Evolutionary conservation across 2,113 vertebrate species (phyloP).

Genomic region (Dipodomys merriami): DNA sequence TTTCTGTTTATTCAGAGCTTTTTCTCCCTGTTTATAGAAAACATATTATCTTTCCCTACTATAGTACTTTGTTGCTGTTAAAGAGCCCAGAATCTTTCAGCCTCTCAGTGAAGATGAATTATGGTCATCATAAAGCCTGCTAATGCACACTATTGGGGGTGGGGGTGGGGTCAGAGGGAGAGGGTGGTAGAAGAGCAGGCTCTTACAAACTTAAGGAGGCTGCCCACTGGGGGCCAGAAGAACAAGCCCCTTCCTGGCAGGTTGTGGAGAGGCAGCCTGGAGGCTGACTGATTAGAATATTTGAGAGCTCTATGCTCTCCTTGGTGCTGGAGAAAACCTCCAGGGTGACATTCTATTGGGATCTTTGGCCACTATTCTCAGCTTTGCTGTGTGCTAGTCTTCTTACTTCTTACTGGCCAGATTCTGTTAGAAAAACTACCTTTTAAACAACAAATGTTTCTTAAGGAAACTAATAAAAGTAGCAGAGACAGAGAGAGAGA

Average conservation of each 20-base stretch:
- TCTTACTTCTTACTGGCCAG: background rate
- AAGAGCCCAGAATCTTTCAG: slow-evolving; percentile 66
- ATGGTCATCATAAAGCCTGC: background rate
- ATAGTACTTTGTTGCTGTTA: slow-evolving; percentile 47
- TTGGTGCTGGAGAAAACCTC: background rate
- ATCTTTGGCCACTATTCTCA: background rate
- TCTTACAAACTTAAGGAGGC: background rate
- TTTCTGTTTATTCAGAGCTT: slow-evolving; percentile 53
- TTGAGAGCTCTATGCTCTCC: background rate
- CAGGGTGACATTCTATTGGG: too few relatives aligned
- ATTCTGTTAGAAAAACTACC: background rate
- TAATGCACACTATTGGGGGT: background rate
- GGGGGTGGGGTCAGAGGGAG: too few relatives aligned
- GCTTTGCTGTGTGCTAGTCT: background rate
- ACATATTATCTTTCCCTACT: slow-evolving; percentile 41
- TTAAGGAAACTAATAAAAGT: background rate
- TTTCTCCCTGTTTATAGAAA: slow-evolving; percentile 59
- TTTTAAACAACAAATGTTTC: background rate
- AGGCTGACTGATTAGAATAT: background rate
- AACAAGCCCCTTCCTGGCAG: background rate
- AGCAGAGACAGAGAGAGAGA: background rate
- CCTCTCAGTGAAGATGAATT: slow-evolving; percentile 28
- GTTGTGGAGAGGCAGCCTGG: background rate
- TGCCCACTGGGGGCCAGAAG: background rate
- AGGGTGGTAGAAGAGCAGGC: background rate